phyloP scores from a whole-genome alignment of 2,797 vertebrate genomes.

The Neosalanx taihuensis region DNA sequence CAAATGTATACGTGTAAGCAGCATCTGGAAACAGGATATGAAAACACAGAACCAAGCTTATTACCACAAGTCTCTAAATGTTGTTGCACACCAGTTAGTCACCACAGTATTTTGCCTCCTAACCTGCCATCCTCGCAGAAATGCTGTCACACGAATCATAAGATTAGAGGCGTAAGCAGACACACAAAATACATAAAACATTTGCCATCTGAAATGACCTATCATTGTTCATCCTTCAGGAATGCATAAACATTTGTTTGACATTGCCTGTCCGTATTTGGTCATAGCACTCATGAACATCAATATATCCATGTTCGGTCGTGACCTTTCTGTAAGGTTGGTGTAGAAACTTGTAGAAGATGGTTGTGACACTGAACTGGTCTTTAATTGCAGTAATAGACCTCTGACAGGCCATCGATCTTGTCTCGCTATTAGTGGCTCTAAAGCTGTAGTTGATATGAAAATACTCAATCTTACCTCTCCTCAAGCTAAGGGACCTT shows the following conservation, averaged over 20 bases:
- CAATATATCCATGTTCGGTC: not conserved
- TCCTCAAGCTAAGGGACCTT: constrained; percentile 34
- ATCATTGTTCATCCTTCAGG: not conserved
- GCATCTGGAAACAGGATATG: constrained; percentile 40
- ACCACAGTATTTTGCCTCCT: not conserved
- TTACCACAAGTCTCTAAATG: not conserved
- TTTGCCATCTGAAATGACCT: not conserved
- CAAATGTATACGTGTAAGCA: constrained; percentile 39
- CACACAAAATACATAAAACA: not conserved
- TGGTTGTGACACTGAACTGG: constrained; percentile 20
- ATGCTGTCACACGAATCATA: not conserved
- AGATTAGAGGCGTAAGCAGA: too few species aligned
- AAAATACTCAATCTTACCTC: constrained; percentile 30
- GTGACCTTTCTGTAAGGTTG: not conserved
- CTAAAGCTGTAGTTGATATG: constrained; percentile 38
- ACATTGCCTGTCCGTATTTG: not conserved
- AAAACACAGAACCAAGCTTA: constrained; percentile 30
- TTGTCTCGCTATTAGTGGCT: constrained; percentile 27
- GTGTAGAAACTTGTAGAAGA: not conserved
- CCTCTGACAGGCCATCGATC: constrained; percentile 42
- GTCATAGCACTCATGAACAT: too few species aligned
- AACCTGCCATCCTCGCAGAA: not conserved
- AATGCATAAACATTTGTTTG: not conserved
- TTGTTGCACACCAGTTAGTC: not conserved
- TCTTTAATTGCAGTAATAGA: constrained; percentile 49